Base-by-base conservation (phyloP, 64 coral and sea anemone genomes). In the Stylophora pistillata region DNA sequence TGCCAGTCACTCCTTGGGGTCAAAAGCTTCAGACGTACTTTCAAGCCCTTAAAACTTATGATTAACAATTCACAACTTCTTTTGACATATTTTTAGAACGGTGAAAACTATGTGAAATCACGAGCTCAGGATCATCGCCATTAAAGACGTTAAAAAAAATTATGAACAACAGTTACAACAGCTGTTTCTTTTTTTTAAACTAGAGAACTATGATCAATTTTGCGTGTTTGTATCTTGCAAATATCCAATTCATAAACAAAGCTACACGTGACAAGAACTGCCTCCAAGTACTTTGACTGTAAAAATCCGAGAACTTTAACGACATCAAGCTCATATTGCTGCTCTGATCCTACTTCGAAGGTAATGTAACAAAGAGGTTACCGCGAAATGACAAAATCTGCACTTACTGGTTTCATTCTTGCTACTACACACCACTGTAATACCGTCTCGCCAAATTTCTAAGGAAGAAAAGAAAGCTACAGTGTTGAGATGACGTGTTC, bases 401-500 rank as follows among this genome's bases (percentile, higher is more conserved):
- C 66, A 53, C 80, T 27, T 84, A 84, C 80, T 63, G 20, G 33
- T 84, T 70, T 84, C 80, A 84, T 84, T 82, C 65, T 60, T 65
- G 79, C 59, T 66, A 16, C 56, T 12, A 80, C 60, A 37, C 32
- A 41, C 58, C 58, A 23, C 0, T 25, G 0, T 27, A 10, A 3
- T 1, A 66, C 79, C 62, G 68, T 71, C 77, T 59, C 56, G 13
- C 66, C 20, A n/a, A 20, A 57, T n/a, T 31, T 70, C 58, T n/a
- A 31, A 89, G 52, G 86, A 79, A 79, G 78, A 83, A 89, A 76
- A 86, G 77, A 96, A 77, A 86, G 69, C 86, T 61, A 15, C 9
- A 23, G 16, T 10, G 3, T 16, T 76, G 18, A 53, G 90, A 88
- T 96, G 95, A 96, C 91, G 95, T 96, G 95, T 96, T 93, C 75